Percentiles rank a stretch among this genome's conserved stretches.
These are phyloP conservation scores for Meriones unguiculatus DNA, from an alignment of 2,113 vertebrate species.

Conservation along the genomic window DNA sequence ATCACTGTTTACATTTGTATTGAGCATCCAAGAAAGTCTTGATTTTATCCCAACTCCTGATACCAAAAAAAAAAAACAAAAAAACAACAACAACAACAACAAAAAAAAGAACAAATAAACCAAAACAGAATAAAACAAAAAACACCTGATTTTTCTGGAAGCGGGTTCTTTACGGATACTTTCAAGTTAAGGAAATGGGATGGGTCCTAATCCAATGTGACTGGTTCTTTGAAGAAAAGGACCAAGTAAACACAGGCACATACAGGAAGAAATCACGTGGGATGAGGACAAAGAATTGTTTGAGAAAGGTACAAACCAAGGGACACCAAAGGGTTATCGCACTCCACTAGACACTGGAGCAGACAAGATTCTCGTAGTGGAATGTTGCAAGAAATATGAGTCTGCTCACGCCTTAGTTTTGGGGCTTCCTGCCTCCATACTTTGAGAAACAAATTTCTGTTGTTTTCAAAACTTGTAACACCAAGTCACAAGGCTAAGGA, in stretches of 20 bases:
- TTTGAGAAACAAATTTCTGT: background rate
- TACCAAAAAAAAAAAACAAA: no score
- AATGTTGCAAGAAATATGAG: no score
- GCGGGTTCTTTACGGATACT: background rate
- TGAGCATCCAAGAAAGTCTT: no score
- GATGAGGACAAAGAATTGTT: no score
- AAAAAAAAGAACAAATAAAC: no score
- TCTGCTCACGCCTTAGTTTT: background rate
- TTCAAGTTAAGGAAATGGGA: background rate
- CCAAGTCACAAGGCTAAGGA: background rate
- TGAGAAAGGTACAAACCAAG: background rate
- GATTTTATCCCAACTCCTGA: background rate
- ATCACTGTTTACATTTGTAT: background rate
- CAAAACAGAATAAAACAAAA: no score
- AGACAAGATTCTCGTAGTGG: no score
- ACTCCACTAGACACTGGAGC: background rate
- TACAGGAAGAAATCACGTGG: no score
- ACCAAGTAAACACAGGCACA: background rate
- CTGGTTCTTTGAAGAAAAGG: background rate
- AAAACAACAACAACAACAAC: no score
- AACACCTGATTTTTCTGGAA: background rate
- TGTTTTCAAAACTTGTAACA: background rate
- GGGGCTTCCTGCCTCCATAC: background rate
- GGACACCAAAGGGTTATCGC: no score
- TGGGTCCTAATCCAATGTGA: background rate